Evolutionary conservation across 2,797 vertebrate species (phyloP), one percentile per base, ranked within the genome.

Genomic region (Bovichtus variegatus): DNA sequence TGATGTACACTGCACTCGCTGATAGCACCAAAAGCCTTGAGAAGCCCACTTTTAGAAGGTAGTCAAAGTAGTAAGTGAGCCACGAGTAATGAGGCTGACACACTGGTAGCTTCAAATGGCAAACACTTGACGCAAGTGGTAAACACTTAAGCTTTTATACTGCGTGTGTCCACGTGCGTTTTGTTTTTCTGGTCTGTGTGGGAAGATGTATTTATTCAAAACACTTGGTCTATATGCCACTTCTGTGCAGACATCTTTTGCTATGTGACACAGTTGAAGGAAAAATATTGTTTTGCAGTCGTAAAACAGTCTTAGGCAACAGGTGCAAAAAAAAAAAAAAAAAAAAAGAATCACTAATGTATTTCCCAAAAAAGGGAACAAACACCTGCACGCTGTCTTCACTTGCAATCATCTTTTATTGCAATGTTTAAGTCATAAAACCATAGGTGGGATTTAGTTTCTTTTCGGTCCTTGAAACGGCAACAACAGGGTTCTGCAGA

Each of bases 351-450:
- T 10, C 27, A 18, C 68, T 70, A 49, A 73, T 76, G 40, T 23
- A n/a, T 78, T 19, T 41, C 57, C 51, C 49, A 3, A 57, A 68
- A 74, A 51, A 19, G 43, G 21, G 40, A 78, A 50, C 13, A 71
- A 50, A 78, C 68, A 74, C 63, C 58, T 54, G 81, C 60, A 58
- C 0, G 2, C 27, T 36, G 5, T 44, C 40, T 62, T 70, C 64
- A 46, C 18, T 81, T 29, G 62, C 82, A 68, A 59, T 80, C 67
- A 57, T 29, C n/a, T 80, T 82, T 81, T 74, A 81, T 79, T 75
- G 62, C 38, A 19, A 10, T 29, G 65, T 60, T 60, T 75, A 36
- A 43, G 59, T 54, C 18, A 31, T 79, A 60, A 73, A 82, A 64
- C 55, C 65, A 49, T 47, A 59, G 53, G 76, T 61, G 55, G 63